Evolutionary conservation across 92 coral and sea anemone species (phyloP).

Genomic region (Epizoanthus stellaris): DNA sequence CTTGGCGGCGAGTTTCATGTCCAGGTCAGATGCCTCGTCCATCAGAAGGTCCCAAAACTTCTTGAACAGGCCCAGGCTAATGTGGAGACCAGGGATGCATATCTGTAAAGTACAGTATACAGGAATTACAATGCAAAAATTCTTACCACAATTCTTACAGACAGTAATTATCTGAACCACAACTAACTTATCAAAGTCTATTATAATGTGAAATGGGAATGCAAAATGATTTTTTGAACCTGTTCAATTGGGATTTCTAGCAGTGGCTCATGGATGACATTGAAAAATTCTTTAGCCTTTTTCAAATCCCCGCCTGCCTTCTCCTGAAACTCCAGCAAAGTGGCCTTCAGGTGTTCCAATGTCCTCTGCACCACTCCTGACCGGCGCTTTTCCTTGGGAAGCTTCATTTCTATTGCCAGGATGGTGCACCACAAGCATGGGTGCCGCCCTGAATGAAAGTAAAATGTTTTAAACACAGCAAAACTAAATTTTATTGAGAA

Average conservation of each 20-base stretch:
- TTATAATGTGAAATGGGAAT: not conserved
- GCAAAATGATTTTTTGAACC: constrained; percentile 5
- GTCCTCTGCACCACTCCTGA: constrained; percentile 4
- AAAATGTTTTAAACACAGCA: not conserved
- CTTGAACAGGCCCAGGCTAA: not conserved
- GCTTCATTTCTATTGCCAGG: constrained; percentile 10
- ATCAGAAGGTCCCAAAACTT: not conserved
- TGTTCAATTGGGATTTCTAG: constrained; percentile 25
- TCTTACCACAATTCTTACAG: not conserved
- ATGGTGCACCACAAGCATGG: constrained; percentile 31
- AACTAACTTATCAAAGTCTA: not conserved
- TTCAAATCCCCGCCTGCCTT: constrained; percentile 19
- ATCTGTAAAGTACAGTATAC: not conserved
- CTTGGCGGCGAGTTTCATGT: not conserved
- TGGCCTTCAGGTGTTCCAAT: constrained; percentile 28
- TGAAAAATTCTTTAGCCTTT: constrained; percentile 14
- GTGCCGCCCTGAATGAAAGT: constrained; percentile 15
- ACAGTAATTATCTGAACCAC: not conserved
- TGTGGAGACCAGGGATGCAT: constrained; percentile 8
- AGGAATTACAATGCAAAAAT: not conserved
- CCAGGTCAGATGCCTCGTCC: constrained; percentile 7
- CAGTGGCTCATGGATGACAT: constrained; percentile 31
- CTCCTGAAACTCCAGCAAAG: constrained; percentile 7
- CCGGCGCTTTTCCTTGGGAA: constrained; percentile 13
- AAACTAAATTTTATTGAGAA: not conserved